Conservation (phyloP, 2,888 invertebrate species). For the Noctua janthe region DNA sequence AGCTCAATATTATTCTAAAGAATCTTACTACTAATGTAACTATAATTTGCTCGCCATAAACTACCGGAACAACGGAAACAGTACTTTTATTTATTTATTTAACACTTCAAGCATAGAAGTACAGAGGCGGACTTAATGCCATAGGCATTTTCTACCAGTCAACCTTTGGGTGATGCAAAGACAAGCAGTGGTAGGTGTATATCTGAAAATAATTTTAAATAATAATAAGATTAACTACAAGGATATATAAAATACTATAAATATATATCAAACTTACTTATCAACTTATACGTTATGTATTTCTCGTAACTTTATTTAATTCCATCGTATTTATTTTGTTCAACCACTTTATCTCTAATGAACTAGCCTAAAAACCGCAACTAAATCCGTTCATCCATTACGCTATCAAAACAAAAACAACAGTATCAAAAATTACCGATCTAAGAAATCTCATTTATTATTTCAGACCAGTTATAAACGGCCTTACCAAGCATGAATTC, state of each 20-base stretch:
- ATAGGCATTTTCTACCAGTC: too few species aligned
- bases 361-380: background rate
- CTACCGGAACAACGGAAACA: background rate
- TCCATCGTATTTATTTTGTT: background rate
- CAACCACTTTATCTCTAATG: background rate
- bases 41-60: background rate
- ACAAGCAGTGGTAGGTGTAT: too few species aligned
- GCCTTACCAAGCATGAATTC: conserved; percentile 83
- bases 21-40: background rate
- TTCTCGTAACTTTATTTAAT: background rate
- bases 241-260: too few species aligned
- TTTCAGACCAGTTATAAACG: conserved; percentile 76
- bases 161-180: too few species aligned
- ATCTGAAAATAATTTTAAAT: too few species aligned
- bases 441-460: background rate
- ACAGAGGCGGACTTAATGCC: too few species aligned
- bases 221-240: too few species aligned
- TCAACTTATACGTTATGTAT: background rate
- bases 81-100: background rate
- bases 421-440: background rate
- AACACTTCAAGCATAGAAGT: too few species aligned
- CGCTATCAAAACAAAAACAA: background rate
- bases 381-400: background rate
- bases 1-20: background rate
- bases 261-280: too few species aligned